These are phyloP conservation scores for Hyaena hyaena DNA, from an alignment of 2,113 vertebrate species.

Conservation along the genomic window DNA sequence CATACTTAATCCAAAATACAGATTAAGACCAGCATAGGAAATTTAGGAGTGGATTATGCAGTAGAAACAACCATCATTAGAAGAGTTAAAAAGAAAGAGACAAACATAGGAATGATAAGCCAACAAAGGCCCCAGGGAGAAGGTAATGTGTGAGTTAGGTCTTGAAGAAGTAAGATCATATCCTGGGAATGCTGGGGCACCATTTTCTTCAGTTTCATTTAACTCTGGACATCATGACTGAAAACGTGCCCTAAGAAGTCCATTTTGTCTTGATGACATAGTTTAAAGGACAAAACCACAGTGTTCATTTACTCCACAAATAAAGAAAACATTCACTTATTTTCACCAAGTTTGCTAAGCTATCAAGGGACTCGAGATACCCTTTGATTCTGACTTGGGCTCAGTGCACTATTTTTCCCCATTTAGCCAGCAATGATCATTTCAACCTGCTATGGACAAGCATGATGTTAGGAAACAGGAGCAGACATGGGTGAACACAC, in stretches of 20 bases:
- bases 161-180: background rate
- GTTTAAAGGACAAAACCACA: conserved; percentile 37
- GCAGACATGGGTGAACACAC: background rate
- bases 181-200: background rate
- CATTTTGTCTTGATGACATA: background rate
- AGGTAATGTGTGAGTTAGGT: background rate
- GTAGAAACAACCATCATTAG: background rate
- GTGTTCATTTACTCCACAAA: background rate
- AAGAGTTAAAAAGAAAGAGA: background rate
- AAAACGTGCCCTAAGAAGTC: background rate
- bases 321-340: background rate
- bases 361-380: background rate
- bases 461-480: background rate
- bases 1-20: background rate
- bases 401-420: background rate
- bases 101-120: background rate
- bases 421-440: background rate
- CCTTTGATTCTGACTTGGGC: background rate
- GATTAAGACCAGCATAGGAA: background rate
- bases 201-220: background rate
- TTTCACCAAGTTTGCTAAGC: background rate
- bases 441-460: background rate
- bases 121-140: background rate
- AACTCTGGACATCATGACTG: background rate
- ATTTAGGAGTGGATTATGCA: background rate